phyloP scores from a whole-genome alignment of 2,113 vertebrate species.

The Grallaria varia region DNA sequence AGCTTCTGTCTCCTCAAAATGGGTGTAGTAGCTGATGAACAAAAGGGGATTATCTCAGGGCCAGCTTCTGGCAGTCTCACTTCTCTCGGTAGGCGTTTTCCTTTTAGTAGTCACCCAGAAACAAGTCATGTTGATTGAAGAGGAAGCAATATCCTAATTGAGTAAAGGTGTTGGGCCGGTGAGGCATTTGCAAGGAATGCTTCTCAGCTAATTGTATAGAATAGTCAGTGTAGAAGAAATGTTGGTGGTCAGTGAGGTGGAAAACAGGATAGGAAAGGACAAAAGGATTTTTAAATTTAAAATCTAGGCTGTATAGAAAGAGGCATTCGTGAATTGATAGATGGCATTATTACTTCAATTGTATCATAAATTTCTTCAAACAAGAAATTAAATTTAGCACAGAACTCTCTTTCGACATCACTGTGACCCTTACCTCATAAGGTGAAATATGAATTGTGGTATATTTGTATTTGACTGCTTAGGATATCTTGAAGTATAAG shows the following conservation, averaged over 20 bases:
- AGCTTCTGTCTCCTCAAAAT: not conserved
- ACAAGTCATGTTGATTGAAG: not conserved
- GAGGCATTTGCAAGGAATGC: conserved; percentile 23
- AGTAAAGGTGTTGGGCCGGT: not conserved
- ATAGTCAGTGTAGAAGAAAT: conserved; percentile 16
- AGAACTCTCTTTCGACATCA: not conserved
- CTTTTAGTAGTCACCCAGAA: not conserved
- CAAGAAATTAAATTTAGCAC: not conserved
- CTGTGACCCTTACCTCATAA: not conserved
- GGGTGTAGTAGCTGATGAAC: not conserved
- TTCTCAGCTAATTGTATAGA: conserved; percentile 25
- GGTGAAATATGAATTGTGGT: not conserved
- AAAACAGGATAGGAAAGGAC: conserved; percentile 37
- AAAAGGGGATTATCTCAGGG: not conserved
- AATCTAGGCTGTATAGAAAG: not conserved
- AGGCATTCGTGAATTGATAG: not conserved
- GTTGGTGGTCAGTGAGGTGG: not conserved
- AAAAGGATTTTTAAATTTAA: conserved; percentile 18
- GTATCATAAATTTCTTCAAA: not conserved
- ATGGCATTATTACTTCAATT: not conserved
- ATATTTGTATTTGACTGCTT: not conserved
- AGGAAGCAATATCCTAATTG: not conserved
- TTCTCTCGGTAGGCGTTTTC: not conserved
- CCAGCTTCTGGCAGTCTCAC: not conserved
- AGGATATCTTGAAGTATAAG: not conserved